Conservation (phyloP, 2,113 vertebrate species). For the Ovis aries region DNA sequence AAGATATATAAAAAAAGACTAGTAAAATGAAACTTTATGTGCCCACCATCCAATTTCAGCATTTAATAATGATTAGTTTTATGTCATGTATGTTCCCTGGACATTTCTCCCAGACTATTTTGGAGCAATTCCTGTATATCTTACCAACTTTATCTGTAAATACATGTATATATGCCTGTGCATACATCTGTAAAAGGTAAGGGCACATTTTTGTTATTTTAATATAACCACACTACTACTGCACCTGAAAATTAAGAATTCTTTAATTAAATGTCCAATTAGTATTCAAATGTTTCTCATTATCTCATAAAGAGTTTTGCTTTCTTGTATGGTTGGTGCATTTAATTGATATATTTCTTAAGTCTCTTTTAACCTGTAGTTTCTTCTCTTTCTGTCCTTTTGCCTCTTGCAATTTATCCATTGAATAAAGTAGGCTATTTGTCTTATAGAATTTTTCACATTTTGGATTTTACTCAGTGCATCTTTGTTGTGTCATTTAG, state of each 20-base stretch:
- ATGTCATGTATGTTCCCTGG: not conserved
- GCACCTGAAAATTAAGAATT: not conserved
- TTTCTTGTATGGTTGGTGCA: not conserved
- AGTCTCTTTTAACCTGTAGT: not conserved
- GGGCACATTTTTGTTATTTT: not conserved
- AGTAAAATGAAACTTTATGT: not conserved
- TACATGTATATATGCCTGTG: not conserved
- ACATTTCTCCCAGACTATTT: not conserved
- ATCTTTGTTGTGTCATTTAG: not conserved
- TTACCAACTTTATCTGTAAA: constrained; percentile 8
- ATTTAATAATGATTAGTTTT: not conserved
- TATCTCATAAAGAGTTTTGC: constrained; percentile 3
- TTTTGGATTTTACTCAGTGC: not conserved
- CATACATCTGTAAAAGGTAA: not conserved
- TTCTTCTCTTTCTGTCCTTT: not conserved
- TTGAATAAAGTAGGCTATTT: not conserved
- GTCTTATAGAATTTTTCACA: not conserved
- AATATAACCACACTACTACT: not conserved
- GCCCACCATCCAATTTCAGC: not conserved
- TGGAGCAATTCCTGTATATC: not conserved
- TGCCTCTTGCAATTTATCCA: not conserved
- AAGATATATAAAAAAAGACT: not conserved
- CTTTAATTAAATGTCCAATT: constrained; percentile 11
- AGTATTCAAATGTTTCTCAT: not conserved
- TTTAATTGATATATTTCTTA: not conserved